phyloP scores from a whole-genome alignment of 1,140 invertebrate species.

The Monochamus saltuarius region DNA sequence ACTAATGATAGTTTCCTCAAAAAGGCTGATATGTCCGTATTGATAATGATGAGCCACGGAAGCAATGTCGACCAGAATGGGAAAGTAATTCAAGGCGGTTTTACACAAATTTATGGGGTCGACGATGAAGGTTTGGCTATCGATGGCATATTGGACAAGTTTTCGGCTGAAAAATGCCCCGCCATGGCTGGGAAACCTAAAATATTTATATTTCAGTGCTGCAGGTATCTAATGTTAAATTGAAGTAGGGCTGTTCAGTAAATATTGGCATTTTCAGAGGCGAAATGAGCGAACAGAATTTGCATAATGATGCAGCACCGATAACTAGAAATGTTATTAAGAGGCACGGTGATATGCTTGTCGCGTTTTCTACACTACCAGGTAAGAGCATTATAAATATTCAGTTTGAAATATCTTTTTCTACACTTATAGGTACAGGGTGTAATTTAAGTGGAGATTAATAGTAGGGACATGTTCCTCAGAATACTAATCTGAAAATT shows the following conservation, averaged over 20 bases:
- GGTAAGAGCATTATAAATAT: slow-evolving; percentile 21
- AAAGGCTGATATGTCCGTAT: slow-evolving; percentile 57
- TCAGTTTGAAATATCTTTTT: not conserved
- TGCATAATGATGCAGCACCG: slow-evolving; percentile 22
- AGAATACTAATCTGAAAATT: too few species aligned
- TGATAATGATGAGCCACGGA: slow-evolving; percentile 64
- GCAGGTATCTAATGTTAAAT: slow-evolving; percentile 21
- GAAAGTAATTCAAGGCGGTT: slow-evolving; percentile 16
- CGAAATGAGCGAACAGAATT: slow-evolving; percentile 7
- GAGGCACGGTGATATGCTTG: slow-evolving; percentile 30
- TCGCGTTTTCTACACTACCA: slow-evolving; percentile 37
- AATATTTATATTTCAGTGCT: slow-evolving; percentile 72
- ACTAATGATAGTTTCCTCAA: slow-evolving; percentile 13
- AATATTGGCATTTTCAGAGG: slow-evolving; percentile 19
- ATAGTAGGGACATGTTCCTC: too few species aligned
- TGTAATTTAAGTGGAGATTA: too few species aligned
- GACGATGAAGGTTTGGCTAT: slow-evolving; percentile 53
- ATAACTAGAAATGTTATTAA: slow-evolving; percentile 10
- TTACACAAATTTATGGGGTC: slow-evolving; percentile 48
- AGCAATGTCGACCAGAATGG: slow-evolving; percentile 32
- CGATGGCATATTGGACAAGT: slow-evolving; percentile 59
- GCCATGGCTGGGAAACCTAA: slow-evolving; percentile 69
- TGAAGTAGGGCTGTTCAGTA: too few species aligned
- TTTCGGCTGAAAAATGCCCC: slow-evolving; percentile 62
- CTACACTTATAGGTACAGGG: too few species aligned